Evolutionary conservation across 2,888 invertebrate genomes (phyloP).

Genomic region (Aelia acuminata): DNA sequence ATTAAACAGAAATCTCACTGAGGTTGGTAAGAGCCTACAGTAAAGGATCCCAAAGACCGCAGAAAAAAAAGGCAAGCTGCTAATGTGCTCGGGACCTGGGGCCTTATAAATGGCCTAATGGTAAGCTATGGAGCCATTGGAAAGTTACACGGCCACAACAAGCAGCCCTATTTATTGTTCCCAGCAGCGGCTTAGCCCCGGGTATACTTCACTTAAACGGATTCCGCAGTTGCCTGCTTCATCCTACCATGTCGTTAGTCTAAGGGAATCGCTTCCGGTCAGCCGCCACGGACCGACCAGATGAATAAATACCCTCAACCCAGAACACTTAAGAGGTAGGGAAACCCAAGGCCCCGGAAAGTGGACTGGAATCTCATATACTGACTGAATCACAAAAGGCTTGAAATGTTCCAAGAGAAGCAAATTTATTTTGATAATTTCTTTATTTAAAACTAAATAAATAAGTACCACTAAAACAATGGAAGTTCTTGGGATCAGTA

Average conservation of each 20-base stretch:
- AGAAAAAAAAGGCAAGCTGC: slow-evolving; percentile 1
- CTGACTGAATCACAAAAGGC: no score
- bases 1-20: no score
- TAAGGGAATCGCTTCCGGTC: slow-evolving; percentile 9
- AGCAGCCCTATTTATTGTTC: slow-evolving; percentile 22
- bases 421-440: no score
- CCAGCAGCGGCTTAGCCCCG: background rate
- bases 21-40: no score
- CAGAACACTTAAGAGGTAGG: background rate
- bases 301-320: background rate
- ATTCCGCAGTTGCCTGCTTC: slow-evolving; percentile 16
- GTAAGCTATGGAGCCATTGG: slow-evolving; percentile 20
- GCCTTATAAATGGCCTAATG: slow-evolving; percentile 25
- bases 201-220: slow-evolving; percentile 39
- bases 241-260: slow-evolving; percentile 22
- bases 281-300: background rate
- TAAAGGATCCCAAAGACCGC: background rate
- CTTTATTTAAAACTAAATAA: no score
- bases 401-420: no score
- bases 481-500: no score
- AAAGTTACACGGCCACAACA: slow-evolving; percentile 31
- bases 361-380: background rate
- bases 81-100: background rate
- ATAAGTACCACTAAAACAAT: no score
- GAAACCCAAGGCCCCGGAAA: background rate